Evolutionary conservation across 37 sponge, comb jelly and placozoan genomes (phyloP).

Genomic region (Geodia barretti): DNA sequence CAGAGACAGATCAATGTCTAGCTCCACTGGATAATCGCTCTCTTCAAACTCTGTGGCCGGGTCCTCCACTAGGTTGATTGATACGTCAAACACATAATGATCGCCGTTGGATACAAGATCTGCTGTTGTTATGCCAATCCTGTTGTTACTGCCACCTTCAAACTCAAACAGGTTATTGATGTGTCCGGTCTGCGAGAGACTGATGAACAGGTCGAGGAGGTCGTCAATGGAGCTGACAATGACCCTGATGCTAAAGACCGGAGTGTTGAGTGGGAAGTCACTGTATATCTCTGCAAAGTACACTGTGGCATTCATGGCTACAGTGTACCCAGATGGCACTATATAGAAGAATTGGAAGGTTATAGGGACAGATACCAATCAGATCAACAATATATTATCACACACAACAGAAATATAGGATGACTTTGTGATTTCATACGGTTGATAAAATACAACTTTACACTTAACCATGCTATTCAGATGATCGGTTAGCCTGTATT

Average conservation of each 20-base stretch:
- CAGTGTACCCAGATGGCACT: constrained; percentile 3
- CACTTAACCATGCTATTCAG: no score
- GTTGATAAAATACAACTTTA: no score
- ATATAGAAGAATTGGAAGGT: not conserved
- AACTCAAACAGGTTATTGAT: not conserved
- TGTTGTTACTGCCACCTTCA: not conserved
- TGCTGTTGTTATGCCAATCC: not conserved
- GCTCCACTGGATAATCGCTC: not conserved
- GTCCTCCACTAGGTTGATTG: not conserved
- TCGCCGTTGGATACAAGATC: not conserved
- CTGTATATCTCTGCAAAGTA: not conserved
- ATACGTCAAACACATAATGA: not conserved
- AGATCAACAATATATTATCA: not conserved
- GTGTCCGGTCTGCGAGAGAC: not conserved
- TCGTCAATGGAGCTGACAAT: not conserved
- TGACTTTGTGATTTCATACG: no score
- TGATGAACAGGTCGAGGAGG: not conserved
- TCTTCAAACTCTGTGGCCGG: not conserved
- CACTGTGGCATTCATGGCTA: constrained; percentile 8
- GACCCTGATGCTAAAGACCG: not conserved
- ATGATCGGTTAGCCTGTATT: no score
- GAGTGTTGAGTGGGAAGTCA: constrained; percentile 12
- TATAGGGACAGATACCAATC: not conserved
- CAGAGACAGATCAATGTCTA: no score
- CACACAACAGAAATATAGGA: not conserved